phyloP scores from a whole-genome alignment of 2,797 vertebrate species.

The Coranthus polyacanthus region DNA sequence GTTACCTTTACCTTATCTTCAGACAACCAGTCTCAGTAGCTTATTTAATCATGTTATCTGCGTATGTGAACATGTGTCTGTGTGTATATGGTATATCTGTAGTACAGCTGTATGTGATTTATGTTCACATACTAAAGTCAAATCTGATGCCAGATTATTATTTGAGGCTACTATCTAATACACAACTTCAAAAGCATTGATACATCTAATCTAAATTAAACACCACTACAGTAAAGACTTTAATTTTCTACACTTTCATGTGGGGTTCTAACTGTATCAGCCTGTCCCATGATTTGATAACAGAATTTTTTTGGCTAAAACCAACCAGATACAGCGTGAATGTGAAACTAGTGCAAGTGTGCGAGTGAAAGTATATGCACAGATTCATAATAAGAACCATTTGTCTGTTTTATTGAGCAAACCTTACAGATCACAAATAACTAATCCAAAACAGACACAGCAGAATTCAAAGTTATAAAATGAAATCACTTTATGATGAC shows the following conservation, averaged over 20 bases:
- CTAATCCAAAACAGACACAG: constrained; percentile 34
- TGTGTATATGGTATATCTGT: constrained; percentile 15
- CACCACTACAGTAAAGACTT: constrained; percentile 21
- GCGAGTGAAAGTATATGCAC: constrained; percentile 11
- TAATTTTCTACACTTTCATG: constrained; percentile 4
- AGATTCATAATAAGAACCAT: constrained; percentile 36
- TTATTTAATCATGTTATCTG: constrained; percentile 58
- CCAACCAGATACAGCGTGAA: constrained; percentile 13
- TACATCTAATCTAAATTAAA: constrained; percentile 51
- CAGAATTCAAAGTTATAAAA: constrained; percentile 20
- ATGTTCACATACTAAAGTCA: constrained; percentile 56
- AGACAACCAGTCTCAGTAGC: constrained; percentile 47
- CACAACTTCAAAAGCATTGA: constrained; percentile 50
- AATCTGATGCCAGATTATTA: constrained; percentile 46
- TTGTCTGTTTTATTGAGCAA: constrained; percentile 18
- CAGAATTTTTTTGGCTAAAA: constrained; percentile 32
- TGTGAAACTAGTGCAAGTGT: constrained; percentile 16
- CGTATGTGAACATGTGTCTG: constrained; percentile 16
- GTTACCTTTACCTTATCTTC: constrained; percentile 36
- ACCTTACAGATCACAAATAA: constrained; percentile 26
- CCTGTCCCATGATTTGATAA: constrained; percentile 33
- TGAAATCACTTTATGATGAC: constrained; percentile 40
- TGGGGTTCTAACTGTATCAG: constrained; percentile 17
- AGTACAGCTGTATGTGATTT: constrained; percentile 55
- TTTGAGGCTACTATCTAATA: constrained; percentile 39